These are phyloP conservation scores for Pseudomugil tenellus DNA, from an alignment of 2,797 vertebrate genomes.

Conservation along the genomic window DNA sequence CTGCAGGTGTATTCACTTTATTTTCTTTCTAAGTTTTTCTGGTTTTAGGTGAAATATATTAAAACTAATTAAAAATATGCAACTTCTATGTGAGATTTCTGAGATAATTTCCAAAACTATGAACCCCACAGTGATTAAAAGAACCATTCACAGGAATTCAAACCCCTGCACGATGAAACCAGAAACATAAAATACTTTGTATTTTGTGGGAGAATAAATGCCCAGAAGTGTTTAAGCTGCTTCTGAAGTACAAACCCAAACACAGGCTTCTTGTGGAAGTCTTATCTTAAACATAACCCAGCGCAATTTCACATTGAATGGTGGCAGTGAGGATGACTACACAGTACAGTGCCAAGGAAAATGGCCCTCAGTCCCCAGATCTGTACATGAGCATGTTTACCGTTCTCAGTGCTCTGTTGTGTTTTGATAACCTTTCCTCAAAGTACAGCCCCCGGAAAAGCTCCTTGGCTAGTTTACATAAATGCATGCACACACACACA, in stretches of 20 bases:
- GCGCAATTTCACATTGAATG: slow-evolving; percentile 25
- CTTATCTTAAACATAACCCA: neutral
- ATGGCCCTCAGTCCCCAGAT: slow-evolving; percentile 61
- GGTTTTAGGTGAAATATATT: too few species aligned
- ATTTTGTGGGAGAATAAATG: neutral
- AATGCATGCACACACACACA: slow-evolving; percentile 51
- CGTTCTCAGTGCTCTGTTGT: slow-evolving; percentile 61
- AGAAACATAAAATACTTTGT: neutral
- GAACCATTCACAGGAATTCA: too few species aligned
- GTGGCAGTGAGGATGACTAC: slow-evolving; percentile 39
- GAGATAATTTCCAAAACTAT: neutral
- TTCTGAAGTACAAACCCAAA: neutral
- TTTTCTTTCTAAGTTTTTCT: too few species aligned
- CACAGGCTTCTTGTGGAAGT: neutral
- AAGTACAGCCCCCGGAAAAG: slow-evolving; percentile 72
- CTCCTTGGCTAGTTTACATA: slow-evolving; percentile 69
- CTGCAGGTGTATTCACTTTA: too few species aligned
- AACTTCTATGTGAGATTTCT: neutral
- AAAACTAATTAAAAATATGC: too few species aligned
- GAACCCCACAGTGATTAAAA: neutral
- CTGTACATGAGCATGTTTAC: slow-evolving; percentile 66
- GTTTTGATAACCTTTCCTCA: slow-evolving; percentile 80
- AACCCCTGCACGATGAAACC: neutral
- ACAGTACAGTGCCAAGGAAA: slow-evolving; percentile 50
- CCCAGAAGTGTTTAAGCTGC: neutral